Evolutionary conservation across 2,113 vertebrate genomes (phyloP).

Genomic region (Ranitomeya variabilis): DNA sequence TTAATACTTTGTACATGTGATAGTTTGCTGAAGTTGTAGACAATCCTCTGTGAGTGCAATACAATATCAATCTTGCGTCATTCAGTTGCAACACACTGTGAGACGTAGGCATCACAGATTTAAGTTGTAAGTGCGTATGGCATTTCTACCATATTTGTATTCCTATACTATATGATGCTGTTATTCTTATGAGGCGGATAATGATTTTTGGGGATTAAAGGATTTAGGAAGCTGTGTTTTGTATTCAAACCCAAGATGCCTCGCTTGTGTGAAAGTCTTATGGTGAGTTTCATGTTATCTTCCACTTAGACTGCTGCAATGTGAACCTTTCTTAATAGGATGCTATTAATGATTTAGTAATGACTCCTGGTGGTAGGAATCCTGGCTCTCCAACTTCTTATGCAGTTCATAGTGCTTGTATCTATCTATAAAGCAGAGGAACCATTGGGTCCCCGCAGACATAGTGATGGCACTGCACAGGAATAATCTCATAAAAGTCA

Average conservation of each 20-base stretch:
- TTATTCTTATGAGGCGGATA: not conserved
- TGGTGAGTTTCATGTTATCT: not conserved
- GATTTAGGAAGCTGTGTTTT: not conserved
- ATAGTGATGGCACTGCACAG: not conserved
- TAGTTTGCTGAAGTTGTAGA: too few species aligned
- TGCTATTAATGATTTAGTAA: not conserved
- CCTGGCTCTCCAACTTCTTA: not conserved
- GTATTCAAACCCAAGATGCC: not conserved
- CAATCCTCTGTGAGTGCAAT: too few species aligned
- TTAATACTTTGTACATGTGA: too few species aligned
- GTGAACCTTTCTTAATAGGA: not conserved
- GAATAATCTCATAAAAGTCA: too few species aligned
- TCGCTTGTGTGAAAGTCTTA: not conserved
- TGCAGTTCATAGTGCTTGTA: not conserved
- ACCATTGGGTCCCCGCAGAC: not conserved
- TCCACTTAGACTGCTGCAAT: not conserved
- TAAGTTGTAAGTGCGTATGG: too few species aligned
- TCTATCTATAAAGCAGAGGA: not conserved
- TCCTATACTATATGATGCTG: too few species aligned
- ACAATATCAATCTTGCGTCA: too few species aligned
- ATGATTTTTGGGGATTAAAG: not conserved
- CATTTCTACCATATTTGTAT: too few species aligned
- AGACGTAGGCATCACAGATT: too few species aligned
- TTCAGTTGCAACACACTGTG: too few species aligned
- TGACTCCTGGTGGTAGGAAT: not conserved